Conservation (phyloP, 2,888 invertebrate genomes). For the Trachelus iudaicus region DNA sequence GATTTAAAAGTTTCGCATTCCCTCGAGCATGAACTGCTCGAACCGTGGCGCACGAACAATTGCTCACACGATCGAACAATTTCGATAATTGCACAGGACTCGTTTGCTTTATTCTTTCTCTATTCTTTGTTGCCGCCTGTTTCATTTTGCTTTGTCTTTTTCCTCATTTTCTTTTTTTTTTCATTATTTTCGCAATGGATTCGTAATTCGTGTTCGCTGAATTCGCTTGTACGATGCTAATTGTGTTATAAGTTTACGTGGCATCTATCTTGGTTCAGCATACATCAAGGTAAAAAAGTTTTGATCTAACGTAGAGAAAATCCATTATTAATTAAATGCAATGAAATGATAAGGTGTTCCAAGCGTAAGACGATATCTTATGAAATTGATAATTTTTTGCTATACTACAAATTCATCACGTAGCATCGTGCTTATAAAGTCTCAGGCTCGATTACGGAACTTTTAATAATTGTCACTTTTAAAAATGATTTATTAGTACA, state of each 20-base stretch:
- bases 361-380: too few relatives aligned
- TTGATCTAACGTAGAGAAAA: not conserved
- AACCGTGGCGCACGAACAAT: not conserved
- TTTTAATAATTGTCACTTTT: too few relatives aligned
- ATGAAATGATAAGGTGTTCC: too few relatives aligned
- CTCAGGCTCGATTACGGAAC: too few relatives aligned
- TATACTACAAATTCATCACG: too few relatives aligned
- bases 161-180: conserved; percentile 8
- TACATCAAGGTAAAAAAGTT: not conserved
- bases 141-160: conserved; percentile 2
- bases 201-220: not conserved
- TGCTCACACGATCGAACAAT: not conserved
- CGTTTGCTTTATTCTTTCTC: not conserved
- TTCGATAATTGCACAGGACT: conserved; percentile 11
- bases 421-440: too few relatives aligned
- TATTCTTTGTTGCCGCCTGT: conserved; percentile 9
- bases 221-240: not conserved
- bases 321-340: not conserved
- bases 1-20: not conserved
- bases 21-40: not conserved
- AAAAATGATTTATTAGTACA: too few relatives aligned
- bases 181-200: conserved; percentile 20
- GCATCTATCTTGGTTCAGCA: not conserved
- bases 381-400: too few relatives aligned
- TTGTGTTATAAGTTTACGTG: not conserved